Conservation (phyloP, 2,888 invertebrate species). For the Megaustenia siamemsis region DNA sequence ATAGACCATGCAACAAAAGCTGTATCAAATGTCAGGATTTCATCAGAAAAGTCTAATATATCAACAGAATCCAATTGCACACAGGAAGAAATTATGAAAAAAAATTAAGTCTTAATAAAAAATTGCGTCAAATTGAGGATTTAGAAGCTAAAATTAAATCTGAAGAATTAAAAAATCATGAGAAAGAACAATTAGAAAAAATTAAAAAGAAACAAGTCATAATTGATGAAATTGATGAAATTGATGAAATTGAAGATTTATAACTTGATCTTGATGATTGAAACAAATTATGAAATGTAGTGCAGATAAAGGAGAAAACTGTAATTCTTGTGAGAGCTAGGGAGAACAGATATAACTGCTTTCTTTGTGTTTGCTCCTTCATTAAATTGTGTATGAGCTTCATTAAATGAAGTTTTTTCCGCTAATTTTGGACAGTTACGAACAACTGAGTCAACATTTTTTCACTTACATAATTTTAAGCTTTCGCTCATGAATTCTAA, state of each 20-base stretch:
- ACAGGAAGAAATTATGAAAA: constrained; percentile 85
- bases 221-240: constrained; percentile 88
- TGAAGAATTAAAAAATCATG: constrained; percentile 87
- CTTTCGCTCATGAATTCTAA: no score
- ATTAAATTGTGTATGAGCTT: no score
- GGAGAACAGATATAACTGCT: no score
- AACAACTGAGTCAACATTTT: no score
- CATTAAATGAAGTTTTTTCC: no score
- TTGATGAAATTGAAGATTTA: no score
- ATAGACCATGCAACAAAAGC: constrained; percentile 41
- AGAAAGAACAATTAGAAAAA: constrained; percentile 91
- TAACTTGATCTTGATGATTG: constrained; percentile 79
- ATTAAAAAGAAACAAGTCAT: constrained; percentile 89
- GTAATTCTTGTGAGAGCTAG: no score
- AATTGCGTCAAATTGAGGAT: constrained; percentile 93
- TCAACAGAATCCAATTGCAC: constrained; percentile 44
- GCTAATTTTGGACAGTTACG: no score
- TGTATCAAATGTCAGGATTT: constrained; percentile 40
- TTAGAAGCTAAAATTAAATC: constrained; percentile 90
- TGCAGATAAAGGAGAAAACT: no score
- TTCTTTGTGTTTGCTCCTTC: no score
- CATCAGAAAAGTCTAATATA: constrained; percentile 44
- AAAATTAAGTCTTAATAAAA: constrained; percentile 93
- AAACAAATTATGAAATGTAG: no score
- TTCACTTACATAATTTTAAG: no score